Conservation (phyloP, 2,888 invertebrate species). For the Junonia oenone region DNA sequence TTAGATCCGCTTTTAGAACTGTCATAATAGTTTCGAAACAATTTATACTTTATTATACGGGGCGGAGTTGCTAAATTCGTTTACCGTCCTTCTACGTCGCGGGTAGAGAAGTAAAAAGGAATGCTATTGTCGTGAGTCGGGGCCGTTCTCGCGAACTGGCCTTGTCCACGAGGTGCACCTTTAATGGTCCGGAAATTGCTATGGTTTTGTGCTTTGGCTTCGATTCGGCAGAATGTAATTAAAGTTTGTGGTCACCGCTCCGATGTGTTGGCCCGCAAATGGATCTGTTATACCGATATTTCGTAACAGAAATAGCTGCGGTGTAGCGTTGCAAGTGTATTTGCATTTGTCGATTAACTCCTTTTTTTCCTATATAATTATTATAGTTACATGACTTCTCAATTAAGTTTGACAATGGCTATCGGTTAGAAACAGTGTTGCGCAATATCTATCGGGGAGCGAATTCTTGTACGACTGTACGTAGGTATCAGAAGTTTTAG, state of each 20-base stretch:
- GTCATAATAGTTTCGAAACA: conserved; percentile 48
- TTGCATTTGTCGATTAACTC: conserved; percentile 18
- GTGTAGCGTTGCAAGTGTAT: conserved; percentile 12
- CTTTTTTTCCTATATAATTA: conserved; percentile 13
- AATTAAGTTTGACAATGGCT: conserved; percentile 22
- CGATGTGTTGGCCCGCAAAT: conserved; percentile 10
- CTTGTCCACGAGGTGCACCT: conserved; percentile 59
- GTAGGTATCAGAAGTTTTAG: conserved; percentile 20
- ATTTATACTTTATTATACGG: conserved; percentile 50
- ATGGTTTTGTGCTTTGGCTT: conserved; percentile 47
- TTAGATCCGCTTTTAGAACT: conserved; percentile 67
- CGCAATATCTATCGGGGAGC: conserved; percentile 12
- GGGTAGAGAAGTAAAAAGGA: conserved; percentile 51
- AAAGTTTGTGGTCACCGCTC: conserved; percentile 42
- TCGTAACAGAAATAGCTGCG: conserved; percentile 11
- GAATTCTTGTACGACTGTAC: conserved; percentile 19
- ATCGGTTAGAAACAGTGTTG: conserved; percentile 13
- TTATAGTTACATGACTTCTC: conserved; percentile 18
- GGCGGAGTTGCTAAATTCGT: conserved; percentile 53
- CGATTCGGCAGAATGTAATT: conserved; percentile 45
- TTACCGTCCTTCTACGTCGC: conserved; percentile 31
- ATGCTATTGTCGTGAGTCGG: conserved; percentile 63
- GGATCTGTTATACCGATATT: conserved; percentile 7
- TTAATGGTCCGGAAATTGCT: conserved; percentile 71
- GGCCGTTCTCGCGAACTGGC: conserved; percentile 58